phyloP scores from a whole-genome alignment of 2,797 vertebrate species.

The Borostomias antarcticus region DNA sequence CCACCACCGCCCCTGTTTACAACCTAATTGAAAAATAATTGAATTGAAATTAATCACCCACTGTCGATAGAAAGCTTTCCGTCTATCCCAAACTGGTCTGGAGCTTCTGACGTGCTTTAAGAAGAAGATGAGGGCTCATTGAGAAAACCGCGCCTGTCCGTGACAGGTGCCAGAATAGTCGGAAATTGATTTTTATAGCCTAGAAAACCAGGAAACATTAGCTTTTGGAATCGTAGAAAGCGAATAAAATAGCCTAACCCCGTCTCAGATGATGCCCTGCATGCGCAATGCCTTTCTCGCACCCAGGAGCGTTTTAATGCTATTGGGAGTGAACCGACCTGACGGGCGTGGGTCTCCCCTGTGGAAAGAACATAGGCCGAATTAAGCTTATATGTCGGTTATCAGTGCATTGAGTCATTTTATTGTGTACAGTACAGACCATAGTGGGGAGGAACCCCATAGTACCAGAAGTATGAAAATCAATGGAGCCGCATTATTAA shows the following conservation, averaged over 20 bases:
- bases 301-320: slow-evolving; percentile 47
- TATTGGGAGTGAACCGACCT: not conserved
- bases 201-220: slow-evolving; percentile 13
- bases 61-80: not conserved
- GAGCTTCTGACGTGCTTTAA: not conserved
- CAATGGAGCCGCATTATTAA: slow-evolving; percentile 54
- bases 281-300: no score
- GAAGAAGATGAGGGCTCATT: not conserved
- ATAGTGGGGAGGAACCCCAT: not conserved
- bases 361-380: not conserved
- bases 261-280: no score
- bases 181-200: slow-evolving; percentile 18
- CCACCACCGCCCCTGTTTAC: no score
- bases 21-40: not conserved
- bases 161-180: slow-evolving; percentile 22
- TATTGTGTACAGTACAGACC: not conserved
- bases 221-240: not conserved
- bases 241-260: not conserved
- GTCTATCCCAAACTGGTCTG: not conserved
- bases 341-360: slow-evolving; percentile 25
- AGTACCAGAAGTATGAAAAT: not conserved
- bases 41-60: no score
- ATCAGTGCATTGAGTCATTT: not conserved
- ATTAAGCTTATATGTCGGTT: not conserved
- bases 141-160: slow-evolving; percentile 16